Conservation (phyloP, 2,888 invertebrate genomes). For the Apotomis capreana region DNA sequence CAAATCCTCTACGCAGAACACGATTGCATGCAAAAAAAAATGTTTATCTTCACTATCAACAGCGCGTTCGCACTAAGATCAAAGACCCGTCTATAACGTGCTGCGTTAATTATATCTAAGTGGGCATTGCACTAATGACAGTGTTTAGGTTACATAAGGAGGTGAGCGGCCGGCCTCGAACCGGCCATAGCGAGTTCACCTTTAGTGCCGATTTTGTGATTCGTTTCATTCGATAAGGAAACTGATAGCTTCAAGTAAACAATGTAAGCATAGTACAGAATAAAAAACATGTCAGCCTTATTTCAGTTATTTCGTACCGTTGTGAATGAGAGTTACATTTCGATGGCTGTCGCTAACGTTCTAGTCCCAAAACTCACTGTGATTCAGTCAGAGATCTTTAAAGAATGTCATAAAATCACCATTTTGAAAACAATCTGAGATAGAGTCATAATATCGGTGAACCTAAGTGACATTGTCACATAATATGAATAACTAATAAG, state of each 20-base stretch:
- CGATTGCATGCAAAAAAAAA: constrained; percentile 32
- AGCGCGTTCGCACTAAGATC: constrained; percentile 60
- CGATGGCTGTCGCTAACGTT: too few relatives aligned
- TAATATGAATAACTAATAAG: too few relatives aligned
- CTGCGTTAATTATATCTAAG: constrained; percentile 58
- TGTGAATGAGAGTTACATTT: too few relatives aligned
- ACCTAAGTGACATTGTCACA: too few relatives aligned
- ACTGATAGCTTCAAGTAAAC: not conserved
- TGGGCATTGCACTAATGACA: constrained; percentile 59
- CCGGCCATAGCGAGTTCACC: constrained; percentile 65
- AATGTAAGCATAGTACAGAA: too few relatives aligned
- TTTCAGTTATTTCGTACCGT: too few relatives aligned
- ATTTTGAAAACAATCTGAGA: too few relatives aligned
- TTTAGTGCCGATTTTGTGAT: constrained; percentile 53
- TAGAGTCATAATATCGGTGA: too few relatives aligned
- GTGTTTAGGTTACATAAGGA: constrained; percentile 65
- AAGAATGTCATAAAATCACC: too few relatives aligned
- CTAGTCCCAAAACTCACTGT: too few relatives aligned
- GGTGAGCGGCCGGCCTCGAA: constrained; percentile 80
- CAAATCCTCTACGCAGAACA: not conserved
- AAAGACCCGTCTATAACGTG: constrained; percentile 58
- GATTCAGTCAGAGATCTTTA: too few relatives aligned
- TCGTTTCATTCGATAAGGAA: constrained; percentile 23
- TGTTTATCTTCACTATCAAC: constrained; percentile 36
- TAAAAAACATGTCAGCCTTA: too few relatives aligned